Evolutionary conservation across 92 coral and sea anemone species (phyloP).

Genomic region (Zoanthus solanderi): DNA sequence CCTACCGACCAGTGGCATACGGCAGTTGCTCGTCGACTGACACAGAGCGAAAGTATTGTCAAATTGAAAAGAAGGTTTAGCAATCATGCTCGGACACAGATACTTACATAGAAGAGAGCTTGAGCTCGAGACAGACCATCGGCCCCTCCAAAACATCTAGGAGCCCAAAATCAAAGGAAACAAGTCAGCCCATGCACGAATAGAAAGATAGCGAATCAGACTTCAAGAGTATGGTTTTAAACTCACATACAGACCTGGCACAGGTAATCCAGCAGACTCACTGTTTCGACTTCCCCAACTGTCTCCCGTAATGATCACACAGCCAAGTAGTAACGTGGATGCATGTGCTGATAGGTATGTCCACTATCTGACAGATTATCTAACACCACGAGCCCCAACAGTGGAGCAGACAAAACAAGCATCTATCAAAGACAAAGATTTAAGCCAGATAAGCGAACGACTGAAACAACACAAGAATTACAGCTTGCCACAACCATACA

Average conservation of each 20-base stretch:
- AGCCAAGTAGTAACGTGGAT: conserved; percentile 63
- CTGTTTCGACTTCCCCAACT: conserved; percentile 35
- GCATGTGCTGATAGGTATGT: conserved; percentile 65
- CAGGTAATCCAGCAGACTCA: conserved; percentile 56
- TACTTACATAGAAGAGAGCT: conserved; percentile 61
- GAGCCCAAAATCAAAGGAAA: conserved; percentile 37
- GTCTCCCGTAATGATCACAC: background rate
- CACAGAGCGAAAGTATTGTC: conserved; percentile 57
- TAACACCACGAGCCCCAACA: conserved; percentile 47
- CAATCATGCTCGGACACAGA: conserved; percentile 56
- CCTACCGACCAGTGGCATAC: conserved; percentile 57
- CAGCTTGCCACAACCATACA: conserved; percentile 44
- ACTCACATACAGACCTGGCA: conserved; percentile 57
- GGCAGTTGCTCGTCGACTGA: conserved; percentile 49
- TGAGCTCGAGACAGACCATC: conserved; percentile 64
- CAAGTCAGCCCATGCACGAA: conserved; percentile 49
- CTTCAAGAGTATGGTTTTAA: conserved; percentile 68
- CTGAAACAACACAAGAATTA: conserved; percentile 15
- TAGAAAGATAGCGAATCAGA: conserved; percentile 55
- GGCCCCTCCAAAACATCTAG: conserved; percentile 57
- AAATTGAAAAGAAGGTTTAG: conserved; percentile 48
- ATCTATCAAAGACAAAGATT: conserved; percentile 5
- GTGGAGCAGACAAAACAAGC: conserved; percentile 48
- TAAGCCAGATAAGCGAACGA: conserved; percentile 8
- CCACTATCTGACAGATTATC: conserved; percentile 41